Conservation (phyloP, 2,113 vertebrate species). For the Nesoenas mayeri region DNA sequence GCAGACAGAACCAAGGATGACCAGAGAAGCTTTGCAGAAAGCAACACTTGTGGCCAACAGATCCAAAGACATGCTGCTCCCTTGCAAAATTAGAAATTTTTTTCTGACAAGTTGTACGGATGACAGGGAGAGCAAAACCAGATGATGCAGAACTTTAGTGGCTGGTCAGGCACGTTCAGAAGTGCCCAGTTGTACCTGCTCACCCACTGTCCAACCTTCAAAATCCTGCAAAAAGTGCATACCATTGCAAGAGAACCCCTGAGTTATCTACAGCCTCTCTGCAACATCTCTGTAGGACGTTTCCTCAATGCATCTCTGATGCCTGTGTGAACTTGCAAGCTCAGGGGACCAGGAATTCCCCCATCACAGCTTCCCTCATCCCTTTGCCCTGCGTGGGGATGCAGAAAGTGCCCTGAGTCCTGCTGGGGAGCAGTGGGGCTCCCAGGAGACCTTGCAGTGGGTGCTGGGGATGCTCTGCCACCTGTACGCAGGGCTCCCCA, state of each 20-base stretch:
- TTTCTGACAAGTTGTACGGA: not conserved
- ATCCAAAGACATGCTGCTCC: not conserved
- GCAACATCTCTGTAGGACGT: rapidly evolving
- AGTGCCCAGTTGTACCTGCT: not conserved
- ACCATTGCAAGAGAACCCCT: not conserved
- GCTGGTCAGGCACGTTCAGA: not conserved
- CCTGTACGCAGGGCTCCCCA: not conserved
- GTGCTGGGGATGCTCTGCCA: not conserved
- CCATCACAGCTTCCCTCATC: not conserved
- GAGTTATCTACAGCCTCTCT: not conserved
- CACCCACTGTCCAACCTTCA: not conserved
- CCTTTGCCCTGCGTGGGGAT: not conserved
- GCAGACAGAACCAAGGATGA: not conserved
- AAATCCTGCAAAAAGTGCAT: not conserved
- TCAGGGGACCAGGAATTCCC: not conserved
- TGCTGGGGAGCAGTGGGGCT: not conserved
- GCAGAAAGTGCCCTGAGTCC: not conserved
- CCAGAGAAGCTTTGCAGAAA: not conserved
- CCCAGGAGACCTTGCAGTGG: not conserved
- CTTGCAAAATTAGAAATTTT: not conserved
- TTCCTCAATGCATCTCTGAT: not conserved
- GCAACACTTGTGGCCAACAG: not conserved
- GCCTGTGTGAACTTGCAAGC: not conserved
- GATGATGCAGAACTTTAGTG: not conserved
- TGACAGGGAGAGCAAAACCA: not conserved